Evolutionary conservation across 2,888 invertebrate species (phyloP).

Genomic region (Microplitis deprimator): DNA sequence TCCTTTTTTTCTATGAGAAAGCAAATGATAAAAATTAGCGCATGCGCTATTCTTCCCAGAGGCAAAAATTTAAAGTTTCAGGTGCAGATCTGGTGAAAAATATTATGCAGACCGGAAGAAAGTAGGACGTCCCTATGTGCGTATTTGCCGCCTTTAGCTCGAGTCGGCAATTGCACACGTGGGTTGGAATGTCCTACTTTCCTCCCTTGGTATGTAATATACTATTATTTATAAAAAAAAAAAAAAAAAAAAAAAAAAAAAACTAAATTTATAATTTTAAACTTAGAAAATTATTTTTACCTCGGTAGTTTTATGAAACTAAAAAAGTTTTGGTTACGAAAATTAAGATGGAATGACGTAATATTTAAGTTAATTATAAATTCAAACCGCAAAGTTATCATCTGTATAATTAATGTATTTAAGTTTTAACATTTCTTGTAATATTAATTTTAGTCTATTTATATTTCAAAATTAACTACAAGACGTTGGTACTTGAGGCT

Average conservation of each 20-base stretch:
- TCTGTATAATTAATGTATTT: slow-evolving; percentile 11
- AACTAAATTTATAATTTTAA: background rate
- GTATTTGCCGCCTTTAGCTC: no score
- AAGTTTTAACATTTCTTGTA: background rate
- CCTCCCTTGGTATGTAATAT: background rate
- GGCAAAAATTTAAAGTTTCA: no score
- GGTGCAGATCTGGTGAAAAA: no score
- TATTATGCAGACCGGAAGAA: no score
- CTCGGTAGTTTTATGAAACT: background rate
- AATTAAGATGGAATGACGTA: background rate
- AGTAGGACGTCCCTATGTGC: no score
- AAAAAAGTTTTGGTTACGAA: background rate
- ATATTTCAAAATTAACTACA: slow-evolving; percentile 8
- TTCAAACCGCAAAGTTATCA: background rate
- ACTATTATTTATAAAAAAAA: background rate
- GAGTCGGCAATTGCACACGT: no score
- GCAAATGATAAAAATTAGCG: no score
- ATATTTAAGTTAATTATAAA: background rate
- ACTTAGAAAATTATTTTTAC: background rate
- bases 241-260: no score
- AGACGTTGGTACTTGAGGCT: background rate
- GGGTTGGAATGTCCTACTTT: no score
- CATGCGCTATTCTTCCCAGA: no score
- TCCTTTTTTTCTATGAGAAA: no score
- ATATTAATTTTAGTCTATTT: slow-evolving; percentile 17